Percentiles rank a stretch among this genome's conserved stretches.
These are phyloP conservation scores for Mesocentrotus franciscanus DNA, from an alignment of 53 echinoderm and acorn worm species.

Conservation along the genomic window DNA sequence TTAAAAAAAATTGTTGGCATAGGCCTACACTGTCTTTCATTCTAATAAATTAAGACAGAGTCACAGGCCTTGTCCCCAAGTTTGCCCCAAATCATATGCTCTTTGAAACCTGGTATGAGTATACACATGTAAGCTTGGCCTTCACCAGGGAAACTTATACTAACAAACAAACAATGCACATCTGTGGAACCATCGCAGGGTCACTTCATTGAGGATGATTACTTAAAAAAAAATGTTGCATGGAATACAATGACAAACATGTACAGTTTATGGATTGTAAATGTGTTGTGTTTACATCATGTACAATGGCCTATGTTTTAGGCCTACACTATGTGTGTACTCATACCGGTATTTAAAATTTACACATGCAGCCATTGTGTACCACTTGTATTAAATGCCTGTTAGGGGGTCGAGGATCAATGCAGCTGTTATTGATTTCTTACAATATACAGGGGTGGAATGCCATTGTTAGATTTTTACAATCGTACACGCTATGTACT, in stretches of 20 bases:
- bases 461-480: not conserved
- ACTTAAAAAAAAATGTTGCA: not conserved
- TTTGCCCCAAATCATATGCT: not conserved
- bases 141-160: not conserved
- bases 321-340: not conserved
- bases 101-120: not conserved
- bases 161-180: not conserved
- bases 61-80: not conserved
- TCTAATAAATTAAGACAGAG: not conserved
- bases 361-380: not conserved
- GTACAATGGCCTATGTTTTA: not conserved
- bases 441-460: not conserved
- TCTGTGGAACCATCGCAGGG: not conserved
- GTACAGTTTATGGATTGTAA: no score
- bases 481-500: not conserved
- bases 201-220: not conserved
- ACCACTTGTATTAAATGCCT: not conserved
- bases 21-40: no score
- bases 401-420: conserved; percentile 13
- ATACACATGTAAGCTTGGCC: not conserved
- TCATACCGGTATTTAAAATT: not conserved
- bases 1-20: no score
- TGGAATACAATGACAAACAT: not conserved
- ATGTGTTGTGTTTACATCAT: no score
- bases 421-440: conserved; percentile 44